Conservation (phyloP, 2,113 vertebrate species). For the Saccopteryx leptura region DNA sequence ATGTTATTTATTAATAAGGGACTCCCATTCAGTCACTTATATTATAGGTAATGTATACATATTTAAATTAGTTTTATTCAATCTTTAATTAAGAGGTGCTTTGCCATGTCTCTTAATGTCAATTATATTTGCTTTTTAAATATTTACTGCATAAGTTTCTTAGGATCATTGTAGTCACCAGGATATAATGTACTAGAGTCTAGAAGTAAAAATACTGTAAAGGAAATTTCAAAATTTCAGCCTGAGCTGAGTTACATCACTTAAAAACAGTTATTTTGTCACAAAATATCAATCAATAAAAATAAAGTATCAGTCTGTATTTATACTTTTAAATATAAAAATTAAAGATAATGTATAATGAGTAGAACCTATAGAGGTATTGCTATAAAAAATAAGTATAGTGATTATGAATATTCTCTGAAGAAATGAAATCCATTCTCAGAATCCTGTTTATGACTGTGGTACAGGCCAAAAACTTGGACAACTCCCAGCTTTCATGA, state of each 20-base stretch:
- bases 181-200: not conserved
- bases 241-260: not conserved
- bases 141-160: not conserved
- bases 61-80: constrained; percentile 39
- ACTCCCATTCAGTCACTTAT: not conserved
- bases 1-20: not conserved
- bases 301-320: not conserved
- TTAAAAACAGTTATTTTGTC: constrained; percentile 13
- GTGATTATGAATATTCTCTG: not conserved
- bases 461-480: not conserved
- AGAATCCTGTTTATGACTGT: not conserved
- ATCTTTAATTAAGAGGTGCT: not conserved
- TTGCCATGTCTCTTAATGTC: not conserved
- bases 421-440: not conserved
- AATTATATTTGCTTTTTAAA: not conserved
- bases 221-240: not conserved
- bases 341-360: not conserved
- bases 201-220: not conserved
- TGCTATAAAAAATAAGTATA: not conserved
- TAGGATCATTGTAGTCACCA: not conserved
- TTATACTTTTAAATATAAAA: constrained; percentile 13
- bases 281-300: not conserved
- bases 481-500: not conserved
- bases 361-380: not conserved
- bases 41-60: not conserved